Base-by-base conservation (phyloP, 2,888 invertebrate genomes). In the Hypena proboscidalis region DNA sequence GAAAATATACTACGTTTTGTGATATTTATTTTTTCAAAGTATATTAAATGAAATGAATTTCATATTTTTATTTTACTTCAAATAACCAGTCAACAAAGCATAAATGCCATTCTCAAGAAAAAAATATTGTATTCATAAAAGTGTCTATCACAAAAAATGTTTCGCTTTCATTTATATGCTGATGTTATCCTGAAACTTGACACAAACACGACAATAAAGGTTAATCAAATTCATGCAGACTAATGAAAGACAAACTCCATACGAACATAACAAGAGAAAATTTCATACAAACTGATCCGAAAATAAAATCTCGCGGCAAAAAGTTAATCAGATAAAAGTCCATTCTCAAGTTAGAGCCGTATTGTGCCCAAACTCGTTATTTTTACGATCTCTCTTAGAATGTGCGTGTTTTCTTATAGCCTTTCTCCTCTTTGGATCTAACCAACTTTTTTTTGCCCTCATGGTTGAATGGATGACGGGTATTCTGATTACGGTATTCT, bases 351-450 rank as follows among this genome's bases (percentile, higher is more conserved):
- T 64, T 67, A 42, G 54, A 27, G 58, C 45, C 64, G 53, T 64
- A 67, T 64, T 64, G 67, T 59, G 64, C 52, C 48, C 55, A 47
- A 67, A 63, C 63, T 64, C 63, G 64, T 67, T 64, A 67, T 63
- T 63, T 67, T 64, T 67, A 64, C 64, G 64, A 67, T 49, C 48
- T 49, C 37, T 37, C 48, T 45, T 36, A 40, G 44, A 63, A 58
- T 59, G 60, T 59, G 63, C 55, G 64, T 56, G 51, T 66, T 62
- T 61, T 61, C 62, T 53, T 62, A 37, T 30, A 32, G 37, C 20
- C 32, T 14, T 17, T 27, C 27, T 34, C 27, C 20, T 32, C 20
- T 33, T 32, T 17, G 42, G 15, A 22, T 45, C 48, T 49, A 43
- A 58, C 49, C 49, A 49, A 43, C 42, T 58, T 57, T 65, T 46